Evolutionary conservation across 2,888 invertebrate genomes (phyloP).

Genomic region (Tromatobia lineatoria): DNA sequence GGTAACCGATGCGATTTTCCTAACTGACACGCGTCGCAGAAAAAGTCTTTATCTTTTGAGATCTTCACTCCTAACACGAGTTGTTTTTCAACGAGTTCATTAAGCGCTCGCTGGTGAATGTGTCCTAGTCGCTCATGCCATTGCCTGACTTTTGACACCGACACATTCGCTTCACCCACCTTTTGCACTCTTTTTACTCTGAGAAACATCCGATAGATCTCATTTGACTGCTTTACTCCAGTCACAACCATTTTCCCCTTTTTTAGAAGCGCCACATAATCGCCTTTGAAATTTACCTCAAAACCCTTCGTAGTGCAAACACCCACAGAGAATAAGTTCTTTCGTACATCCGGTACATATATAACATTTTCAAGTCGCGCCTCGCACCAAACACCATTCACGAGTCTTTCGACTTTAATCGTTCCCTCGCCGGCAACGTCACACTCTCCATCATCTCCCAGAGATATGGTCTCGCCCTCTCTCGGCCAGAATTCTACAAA

Average conservation of each 20-base stretch:
- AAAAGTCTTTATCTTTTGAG: neutral
- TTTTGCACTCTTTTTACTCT: neutral
- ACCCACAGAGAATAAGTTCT: constrained; percentile 73
- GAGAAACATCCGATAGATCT: neutral
- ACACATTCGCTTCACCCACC: neutral
- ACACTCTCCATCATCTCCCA: constrained; percentile 33
- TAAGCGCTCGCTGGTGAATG: constrained; percentile 47
- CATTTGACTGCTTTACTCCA: neutral
- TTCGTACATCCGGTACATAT: constrained; percentile 71
- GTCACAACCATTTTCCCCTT: neutral
- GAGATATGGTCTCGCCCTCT: constrained; percentile 10
- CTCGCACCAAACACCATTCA: neutral
- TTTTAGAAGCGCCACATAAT: neutral
- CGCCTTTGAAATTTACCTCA: neutral
- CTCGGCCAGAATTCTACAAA: neutral
- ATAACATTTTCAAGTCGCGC: constrained; percentile 67
- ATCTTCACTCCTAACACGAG: constrained; percentile 44
- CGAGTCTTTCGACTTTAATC: neutral
- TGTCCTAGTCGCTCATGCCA: constrained; percentile 68
- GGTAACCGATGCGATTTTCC: constrained; percentile 55
- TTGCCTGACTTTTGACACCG: neutral
- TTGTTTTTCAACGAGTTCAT: constrained; percentile 40
- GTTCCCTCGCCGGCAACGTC: constrained; percentile 20
- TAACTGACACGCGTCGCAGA: constrained; percentile 48
- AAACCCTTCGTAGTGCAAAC: constrained; percentile 61